Evolutionary conservation across 2,888 invertebrate species (phyloP), one percentile per base, ranked within the genome.

Genomic region (Lasioglossum morio): DNA sequence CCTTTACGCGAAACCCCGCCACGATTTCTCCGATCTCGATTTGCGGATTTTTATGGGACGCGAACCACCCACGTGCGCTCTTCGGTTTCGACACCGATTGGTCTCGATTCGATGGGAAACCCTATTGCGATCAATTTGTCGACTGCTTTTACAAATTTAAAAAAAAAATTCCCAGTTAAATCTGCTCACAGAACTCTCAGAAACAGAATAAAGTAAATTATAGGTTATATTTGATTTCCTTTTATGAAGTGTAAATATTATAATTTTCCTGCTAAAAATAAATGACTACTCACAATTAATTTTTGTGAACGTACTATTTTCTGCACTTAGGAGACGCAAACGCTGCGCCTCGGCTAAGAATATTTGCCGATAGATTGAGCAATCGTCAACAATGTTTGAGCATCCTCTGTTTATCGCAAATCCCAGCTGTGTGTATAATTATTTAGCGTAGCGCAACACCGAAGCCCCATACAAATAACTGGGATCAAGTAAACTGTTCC

Each of bases 1-100:
- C 76, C 80, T 83, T 80, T 60, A 53, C 72, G 80, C 70, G 53
- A 76, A 80, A 83, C 63, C 75, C 8, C 72, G 43, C 34, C n/a
- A 43, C 14, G 27, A 16, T 34, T 57, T 46, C 60, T 77, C 7
- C 63, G 63, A 27, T 37, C 8, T 8, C 63, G 10, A 16, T 37
- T 43, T 27, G 10, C 40, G 14, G 4, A 23, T 69, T 69, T 69
- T 37, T 37, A 34, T 7, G 63, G 30, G n/a, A 63, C 63, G 63
- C 30, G 2, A 7, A 5, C 30, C 14, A 30, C 60, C 14, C 27
- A 27, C n/a, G 53, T 10, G n/a, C 53, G 23, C 53, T 8, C n/a
- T 53, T 53, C 53, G 19, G 23, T n/a, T 53, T 53, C 3, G 8
- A 8, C 23, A n/a, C 0, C 57, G n/a, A n/a, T 23, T 4, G n/a